Base-by-base conservation (phyloP, 1,140 invertebrate species). In the Elymnias hypermnestra region DNA sequence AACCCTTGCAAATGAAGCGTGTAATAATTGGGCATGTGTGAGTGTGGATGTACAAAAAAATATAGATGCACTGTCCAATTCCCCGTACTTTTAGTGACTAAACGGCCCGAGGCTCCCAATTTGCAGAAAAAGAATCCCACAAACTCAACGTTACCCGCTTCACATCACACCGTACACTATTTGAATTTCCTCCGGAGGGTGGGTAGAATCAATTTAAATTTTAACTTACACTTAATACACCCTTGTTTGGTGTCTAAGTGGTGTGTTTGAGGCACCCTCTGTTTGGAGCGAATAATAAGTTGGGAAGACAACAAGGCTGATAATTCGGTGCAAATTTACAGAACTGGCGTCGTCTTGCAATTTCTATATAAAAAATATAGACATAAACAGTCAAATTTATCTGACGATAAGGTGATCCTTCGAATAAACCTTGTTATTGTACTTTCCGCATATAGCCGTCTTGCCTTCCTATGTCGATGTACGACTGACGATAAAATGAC, bases 161-260 rank as follows among this genome's bases (percentile, higher is more conserved):
- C 66, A 82, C 73, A 74, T 84, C 73, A 83, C 76, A 81, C 67
- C 61, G 58, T 62, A 50, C 79, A 84, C 77, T 84, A 84, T 84
- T 82, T 77, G 81, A 84, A 81, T 82, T 83, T 82, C 64, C 76
- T 82, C 65, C 64, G 48, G 44, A 65, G 60, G 69, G 81, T 75
- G 75, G 77, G 75, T 72, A 60, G 77, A 84, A 83, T 84, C 81
- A 84, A 84, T 84, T 84, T 84, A 84, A 84, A 84, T 84, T 84
- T 84, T 84, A 84, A 84, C 81, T 84, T 70, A 75, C 72, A 81
- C 81, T 84, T 84, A 84, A 84, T 84, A 84, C 78, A 82, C 78
- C 81, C 81, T 79, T 83, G 81, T 84, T 83, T 83, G 77, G 81
- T 77, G 76, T 84, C 78, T 84, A 84, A 84, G 78, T 84, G 81